Conservation (phyloP, 2,888 invertebrate species). For the Bellardia pandia region DNA sequence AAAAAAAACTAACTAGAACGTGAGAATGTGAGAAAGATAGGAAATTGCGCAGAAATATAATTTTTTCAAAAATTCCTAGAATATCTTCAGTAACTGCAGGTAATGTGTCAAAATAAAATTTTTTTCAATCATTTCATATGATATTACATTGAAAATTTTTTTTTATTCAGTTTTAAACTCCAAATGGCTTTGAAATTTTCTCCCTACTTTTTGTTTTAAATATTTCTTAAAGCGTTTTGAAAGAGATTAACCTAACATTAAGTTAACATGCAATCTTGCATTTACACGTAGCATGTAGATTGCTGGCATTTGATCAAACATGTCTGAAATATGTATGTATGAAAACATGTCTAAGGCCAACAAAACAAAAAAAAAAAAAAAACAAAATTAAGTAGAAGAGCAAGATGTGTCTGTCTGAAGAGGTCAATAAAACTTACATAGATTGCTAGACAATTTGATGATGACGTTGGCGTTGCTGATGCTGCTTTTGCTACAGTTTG, state of each 20-base stretch:
- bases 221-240: background rate
- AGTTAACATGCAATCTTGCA: constrained; percentile 40
- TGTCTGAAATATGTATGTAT: constrained; percentile 15
- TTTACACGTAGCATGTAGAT: background rate
- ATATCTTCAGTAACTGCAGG: background rate
- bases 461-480: constrained; percentile 4
- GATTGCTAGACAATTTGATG: constrained; percentile 5
- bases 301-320: constrained; percentile 4
- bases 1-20: constrained; percentile 54
- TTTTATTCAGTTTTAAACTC: too few species aligned
- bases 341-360: constrained; percentile 18
- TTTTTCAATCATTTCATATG: background rate
- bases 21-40: constrained; percentile 55
- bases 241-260: background rate
- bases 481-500: background rate
- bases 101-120: constrained; percentile 4
- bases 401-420: constrained; percentile 21
- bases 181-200: background rate
- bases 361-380: background rate
- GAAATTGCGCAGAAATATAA: constrained; percentile 64
- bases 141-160: background rate
- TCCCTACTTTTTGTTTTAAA: background rate
- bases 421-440: constrained; percentile 64
- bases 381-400: background rate
- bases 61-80: background rate